Conservation (phyloP, 2,113 vertebrate species). For the Rhinogobius similis region DNA sequence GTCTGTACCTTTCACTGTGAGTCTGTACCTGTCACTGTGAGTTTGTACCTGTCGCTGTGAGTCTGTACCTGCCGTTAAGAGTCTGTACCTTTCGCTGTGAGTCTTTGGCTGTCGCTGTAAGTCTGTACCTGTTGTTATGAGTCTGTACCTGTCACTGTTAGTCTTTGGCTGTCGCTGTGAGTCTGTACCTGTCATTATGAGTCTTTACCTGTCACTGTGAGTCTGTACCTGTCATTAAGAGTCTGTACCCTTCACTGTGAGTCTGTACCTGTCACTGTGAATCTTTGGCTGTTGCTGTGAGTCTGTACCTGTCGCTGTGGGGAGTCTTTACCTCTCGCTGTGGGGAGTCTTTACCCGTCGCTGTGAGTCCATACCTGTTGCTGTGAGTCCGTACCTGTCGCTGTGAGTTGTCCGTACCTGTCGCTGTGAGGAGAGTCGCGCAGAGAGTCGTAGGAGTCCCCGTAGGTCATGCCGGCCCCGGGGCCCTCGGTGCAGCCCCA, state of each 20-base stretch:
- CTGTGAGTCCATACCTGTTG: background rate
- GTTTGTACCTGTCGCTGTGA: too few relatives aligned
- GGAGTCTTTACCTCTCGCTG: background rate
- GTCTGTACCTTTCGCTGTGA: too few relatives aligned
- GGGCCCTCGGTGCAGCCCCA: constrained; percentile 82
- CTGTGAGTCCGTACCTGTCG: constrained; percentile 81
- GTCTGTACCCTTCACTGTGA: background rate
- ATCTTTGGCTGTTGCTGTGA: background rate
- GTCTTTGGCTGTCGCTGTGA: too few relatives aligned
- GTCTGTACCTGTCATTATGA: background rate
- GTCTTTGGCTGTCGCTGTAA: background rate
- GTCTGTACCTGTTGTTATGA: constrained; percentile 80
- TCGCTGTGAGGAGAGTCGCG: constrained; percentile 96
- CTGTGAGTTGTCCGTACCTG: constrained; percentile 78
- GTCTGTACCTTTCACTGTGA: too few relatives aligned
- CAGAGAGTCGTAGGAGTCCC: constrained; percentile 93
- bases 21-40: too few relatives aligned
- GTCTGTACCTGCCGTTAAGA: constrained; percentile 79
- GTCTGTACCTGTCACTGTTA: constrained; percentile 78
- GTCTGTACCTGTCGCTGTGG: background rate
- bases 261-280: background rate
- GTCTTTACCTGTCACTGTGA: background rate
- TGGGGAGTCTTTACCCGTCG: background rate
- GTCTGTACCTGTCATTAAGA: background rate
- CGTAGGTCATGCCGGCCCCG: constrained; percentile 81